Conservation (phyloP, 2,797 vertebrate genomes). For the Avahi laniger region DNA sequence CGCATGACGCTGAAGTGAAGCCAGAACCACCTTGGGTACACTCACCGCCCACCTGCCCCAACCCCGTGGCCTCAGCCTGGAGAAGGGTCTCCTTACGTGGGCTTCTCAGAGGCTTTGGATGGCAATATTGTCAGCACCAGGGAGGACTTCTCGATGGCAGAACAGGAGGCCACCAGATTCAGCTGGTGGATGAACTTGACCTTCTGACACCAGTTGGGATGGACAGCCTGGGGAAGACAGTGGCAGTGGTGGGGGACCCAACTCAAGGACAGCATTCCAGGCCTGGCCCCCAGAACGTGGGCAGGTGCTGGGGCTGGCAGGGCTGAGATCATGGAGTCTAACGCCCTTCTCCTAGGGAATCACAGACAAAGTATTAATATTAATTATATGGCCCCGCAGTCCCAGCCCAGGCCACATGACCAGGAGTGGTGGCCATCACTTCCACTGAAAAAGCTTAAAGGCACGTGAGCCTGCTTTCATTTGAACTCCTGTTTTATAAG, state of each 20-base stretch:
- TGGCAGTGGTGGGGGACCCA: background rate
- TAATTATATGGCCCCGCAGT: background rate
- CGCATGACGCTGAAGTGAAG: background rate
- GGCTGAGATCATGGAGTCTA: background rate
- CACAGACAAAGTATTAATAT: background rate
- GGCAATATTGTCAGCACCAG: conserved; percentile 69
- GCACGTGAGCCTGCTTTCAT: background rate
- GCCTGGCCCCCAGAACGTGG: background rate
- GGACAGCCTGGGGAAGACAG: conserved; percentile 70
- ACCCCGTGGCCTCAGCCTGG: background rate
- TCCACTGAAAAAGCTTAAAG: background rate
- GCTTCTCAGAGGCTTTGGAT: conserved; percentile 24
- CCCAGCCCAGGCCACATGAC: background rate
- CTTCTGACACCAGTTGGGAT: conserved; percentile 79
- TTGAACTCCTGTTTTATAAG: background rate
- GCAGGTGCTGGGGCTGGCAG: background rate
- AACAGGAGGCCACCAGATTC: conserved; percentile 81
- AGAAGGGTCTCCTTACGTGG: conserved; percentile 68
- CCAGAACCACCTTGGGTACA: too few species aligned
- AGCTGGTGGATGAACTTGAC: conserved; percentile 80
- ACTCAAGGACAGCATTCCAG: background rate
- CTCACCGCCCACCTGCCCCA: too few species aligned
- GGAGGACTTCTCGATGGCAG: conserved; percentile 68
- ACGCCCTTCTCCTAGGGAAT: background rate
- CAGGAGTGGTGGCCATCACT: background rate